These are phyloP conservation scores for Hystrix brachyura DNA, from an alignment of 2,113 vertebrate species.

Conservation along the genomic window DNA sequence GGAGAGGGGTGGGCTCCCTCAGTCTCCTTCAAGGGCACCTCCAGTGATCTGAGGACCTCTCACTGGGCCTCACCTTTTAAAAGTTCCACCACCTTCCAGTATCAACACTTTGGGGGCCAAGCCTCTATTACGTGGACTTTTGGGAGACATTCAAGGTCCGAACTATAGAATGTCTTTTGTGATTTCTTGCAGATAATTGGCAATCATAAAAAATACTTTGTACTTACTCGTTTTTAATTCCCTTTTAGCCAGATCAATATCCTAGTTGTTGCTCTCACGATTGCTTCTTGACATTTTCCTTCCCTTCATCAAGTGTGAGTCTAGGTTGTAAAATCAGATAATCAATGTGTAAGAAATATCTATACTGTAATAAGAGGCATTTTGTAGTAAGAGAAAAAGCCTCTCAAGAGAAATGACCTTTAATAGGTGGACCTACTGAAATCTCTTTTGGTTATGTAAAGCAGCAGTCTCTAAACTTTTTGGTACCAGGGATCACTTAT, in stretches of 20 bases:
- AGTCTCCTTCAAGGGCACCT: not conserved
- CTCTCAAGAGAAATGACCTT: not conserved
- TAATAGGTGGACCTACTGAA: not conserved
- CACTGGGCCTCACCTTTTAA: not conserved
- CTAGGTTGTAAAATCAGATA: slow-evolving; percentile 39
- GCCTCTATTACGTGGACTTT: no score
- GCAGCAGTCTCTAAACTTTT: no score
- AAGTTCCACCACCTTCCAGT: not conserved
- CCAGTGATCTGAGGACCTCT: not conserved
- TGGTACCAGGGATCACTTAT: no score
- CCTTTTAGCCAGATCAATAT: not conserved
- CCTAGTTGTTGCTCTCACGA: not conserved
- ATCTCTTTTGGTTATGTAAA: slow-evolving; percentile 28
- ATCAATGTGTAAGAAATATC: not conserved
- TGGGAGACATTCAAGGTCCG: not conserved
- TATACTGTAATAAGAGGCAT: not conserved
- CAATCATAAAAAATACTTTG: slow-evolving; percentile 42
- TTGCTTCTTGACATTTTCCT: not conserved
- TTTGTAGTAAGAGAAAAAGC: not conserved
- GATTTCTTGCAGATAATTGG: slow-evolving; percentile 26
- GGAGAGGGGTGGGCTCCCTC: not conserved
- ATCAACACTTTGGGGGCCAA: not conserved
- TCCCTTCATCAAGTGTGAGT: not conserved
- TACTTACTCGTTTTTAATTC: slow-evolving; percentile 7
- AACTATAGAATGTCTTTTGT: not conserved